A percentile compares a stretch with the other conserved stretches of the same genome.
These are phyloP conservation scores for Hydrozoanthus tunicans DNA, from an alignment of 64 coral and sea anemone species.

Conservation along the genomic window DNA sequence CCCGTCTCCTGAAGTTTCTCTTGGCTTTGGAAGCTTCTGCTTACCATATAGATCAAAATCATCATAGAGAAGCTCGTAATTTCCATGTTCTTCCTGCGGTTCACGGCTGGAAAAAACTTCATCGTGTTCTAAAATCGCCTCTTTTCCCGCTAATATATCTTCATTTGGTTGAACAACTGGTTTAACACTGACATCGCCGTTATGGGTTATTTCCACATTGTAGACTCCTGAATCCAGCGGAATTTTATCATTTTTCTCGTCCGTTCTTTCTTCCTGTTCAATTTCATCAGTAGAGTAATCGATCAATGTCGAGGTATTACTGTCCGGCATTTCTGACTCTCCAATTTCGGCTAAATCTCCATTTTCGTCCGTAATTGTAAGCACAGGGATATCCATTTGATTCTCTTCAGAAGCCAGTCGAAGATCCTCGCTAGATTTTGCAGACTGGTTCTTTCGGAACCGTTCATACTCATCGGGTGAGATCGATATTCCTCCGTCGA, in stretches of 20 bases:
- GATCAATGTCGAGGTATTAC: background rate
- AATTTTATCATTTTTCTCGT: background rate
- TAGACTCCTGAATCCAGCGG: conserved; percentile 39
- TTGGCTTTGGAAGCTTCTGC: background rate
- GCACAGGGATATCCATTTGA: conserved; percentile 46
- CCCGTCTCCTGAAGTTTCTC: conserved; percentile 7
- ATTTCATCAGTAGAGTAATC: background rate
- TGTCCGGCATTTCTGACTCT: background rate
- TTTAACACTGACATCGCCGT: conserved; percentile 14
- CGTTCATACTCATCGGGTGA: conserved; percentile 81
- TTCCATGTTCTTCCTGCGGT: conserved; percentile 16
- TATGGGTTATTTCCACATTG: conserved; percentile 4
- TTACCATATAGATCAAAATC: conserved; percentile 82
- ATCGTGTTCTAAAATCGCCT: background rate
- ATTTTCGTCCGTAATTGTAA: conserved; percentile 82
- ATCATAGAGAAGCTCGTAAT: conserved; percentile 64
- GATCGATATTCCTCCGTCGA: conserved; percentile 64
- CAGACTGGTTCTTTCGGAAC: conserved; percentile 30
- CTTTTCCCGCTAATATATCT: background rate
- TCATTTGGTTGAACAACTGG: background rate
- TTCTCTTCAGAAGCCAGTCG: conserved; percentile 9
- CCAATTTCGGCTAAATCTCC: conserved; percentile 33
- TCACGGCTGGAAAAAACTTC: background rate
- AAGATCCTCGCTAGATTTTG: conserved; percentile 18
- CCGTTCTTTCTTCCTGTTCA: conserved; percentile 10